phyloP scores from a whole-genome alignment of 2,113 vertebrate genomes.

The Poeciliopsis retropinna region DNA sequence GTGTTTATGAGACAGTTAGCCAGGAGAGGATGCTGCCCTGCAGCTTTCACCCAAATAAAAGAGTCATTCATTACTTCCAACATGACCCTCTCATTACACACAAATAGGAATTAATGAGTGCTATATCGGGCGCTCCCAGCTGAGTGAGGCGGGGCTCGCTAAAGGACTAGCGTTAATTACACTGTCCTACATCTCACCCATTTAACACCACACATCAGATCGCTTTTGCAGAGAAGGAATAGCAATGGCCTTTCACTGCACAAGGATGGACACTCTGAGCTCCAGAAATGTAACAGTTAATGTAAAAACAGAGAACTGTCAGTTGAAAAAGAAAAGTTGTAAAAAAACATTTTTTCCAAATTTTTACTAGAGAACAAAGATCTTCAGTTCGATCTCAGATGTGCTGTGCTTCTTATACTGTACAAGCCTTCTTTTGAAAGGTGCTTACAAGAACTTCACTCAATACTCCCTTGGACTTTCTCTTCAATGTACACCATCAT shows the following conservation, averaged over 20 bases:
- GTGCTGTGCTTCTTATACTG: constrained; percentile 19
- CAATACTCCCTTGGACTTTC: constrained; percentile 48
- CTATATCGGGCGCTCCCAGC: constrained; percentile 76
- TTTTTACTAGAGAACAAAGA: constrained; percentile 46
- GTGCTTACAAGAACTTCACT: constrained; percentile 52
- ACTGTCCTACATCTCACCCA: constrained; percentile 78
- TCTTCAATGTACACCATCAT: constrained; percentile 23
- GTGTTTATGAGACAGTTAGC: constrained; percentile 76
- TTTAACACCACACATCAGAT: constrained; percentile 71
- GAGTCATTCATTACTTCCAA: constrained; percentile 81
- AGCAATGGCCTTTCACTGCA: constrained; percentile 13
- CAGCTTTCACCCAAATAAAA: constrained; percentile 79
- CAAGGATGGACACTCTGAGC: constrained; percentile 2
- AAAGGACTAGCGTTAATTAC: constrained; percentile 83
- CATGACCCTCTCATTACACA: constrained; percentile 82
- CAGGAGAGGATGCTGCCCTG: constrained; percentile 73
- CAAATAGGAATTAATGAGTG: constrained; percentile 83
- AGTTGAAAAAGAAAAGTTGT: background rate
- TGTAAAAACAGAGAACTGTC: background rate
- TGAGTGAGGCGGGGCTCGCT: constrained; percentile 82
- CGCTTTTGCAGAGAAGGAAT: constrained; percentile 37
- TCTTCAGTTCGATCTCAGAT: constrained; percentile 55
- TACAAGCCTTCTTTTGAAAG: constrained; percentile 43
- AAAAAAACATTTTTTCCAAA: constrained; percentile 2
- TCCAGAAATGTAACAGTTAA: background rate